These are phyloP conservation scores for Lasioglossum baleicum DNA, from an alignment of 1,140 invertebrate genomes.

Conservation along the genomic window DNA sequence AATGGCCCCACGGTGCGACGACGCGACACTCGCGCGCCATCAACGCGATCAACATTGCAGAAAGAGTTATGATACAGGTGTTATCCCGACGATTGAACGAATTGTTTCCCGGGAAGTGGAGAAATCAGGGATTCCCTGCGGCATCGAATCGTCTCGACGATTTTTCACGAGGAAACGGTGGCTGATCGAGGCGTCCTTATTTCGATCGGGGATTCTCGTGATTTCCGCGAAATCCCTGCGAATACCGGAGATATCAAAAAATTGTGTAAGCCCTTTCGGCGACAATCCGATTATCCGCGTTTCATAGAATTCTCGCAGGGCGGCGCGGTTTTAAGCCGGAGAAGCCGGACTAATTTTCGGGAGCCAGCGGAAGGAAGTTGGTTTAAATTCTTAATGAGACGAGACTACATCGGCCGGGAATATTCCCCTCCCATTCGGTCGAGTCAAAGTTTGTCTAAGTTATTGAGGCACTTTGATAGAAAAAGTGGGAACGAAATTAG, in stretches of 20 bases:
- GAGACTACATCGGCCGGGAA: background rate
- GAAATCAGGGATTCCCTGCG: background rate
- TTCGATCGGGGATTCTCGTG: background rate
- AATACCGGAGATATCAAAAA: constrained; percentile 5
- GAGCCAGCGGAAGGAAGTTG: background rate
- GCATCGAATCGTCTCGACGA: too few relatives aligned
- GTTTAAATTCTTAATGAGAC: constrained; percentile 19
- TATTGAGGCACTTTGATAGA: background rate
- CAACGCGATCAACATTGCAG: background rate
- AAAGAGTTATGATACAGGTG: background rate
- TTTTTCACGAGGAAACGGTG: background rate
- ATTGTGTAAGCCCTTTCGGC: background rate
- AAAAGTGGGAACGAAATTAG: constrained; percentile 2
- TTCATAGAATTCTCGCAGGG: background rate
- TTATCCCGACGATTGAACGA: background rate
- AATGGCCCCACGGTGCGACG: too few relatives aligned
- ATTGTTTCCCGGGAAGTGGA: background rate
- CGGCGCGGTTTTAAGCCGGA: background rate
- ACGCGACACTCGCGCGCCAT: background rate
- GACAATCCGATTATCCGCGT: constrained; percentile 23
- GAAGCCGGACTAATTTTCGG: constrained; percentile 6
- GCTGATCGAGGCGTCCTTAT: background rate
- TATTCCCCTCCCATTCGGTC: background rate
- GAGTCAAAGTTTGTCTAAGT: background rate
- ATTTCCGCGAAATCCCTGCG: too few relatives aligned